A percentile compares a stretch with the other conserved stretches of the same genome.
Conservation (phyloP, 2,113 vertebrate genomes). For the Larimichthys crocea region DNA sequence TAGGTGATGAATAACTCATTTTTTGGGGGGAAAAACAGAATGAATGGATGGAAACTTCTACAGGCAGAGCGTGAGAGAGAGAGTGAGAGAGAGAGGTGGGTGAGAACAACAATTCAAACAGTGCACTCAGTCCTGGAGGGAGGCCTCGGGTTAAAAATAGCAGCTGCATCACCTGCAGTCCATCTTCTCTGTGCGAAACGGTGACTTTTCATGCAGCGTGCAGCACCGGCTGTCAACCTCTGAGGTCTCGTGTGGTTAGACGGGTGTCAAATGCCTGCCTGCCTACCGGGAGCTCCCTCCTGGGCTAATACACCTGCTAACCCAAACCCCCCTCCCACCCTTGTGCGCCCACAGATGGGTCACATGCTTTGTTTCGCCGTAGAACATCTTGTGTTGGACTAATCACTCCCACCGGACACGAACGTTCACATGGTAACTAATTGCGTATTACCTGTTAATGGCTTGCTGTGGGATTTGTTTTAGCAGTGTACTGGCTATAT, state of each 20-base stretch:
- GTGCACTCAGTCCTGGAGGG: slow-evolving; percentile 39
- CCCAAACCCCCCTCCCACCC: not conserved
- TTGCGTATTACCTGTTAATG: slow-evolving; percentile 66
- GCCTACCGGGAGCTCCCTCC: slow-evolving; percentile 48
- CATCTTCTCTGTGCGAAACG: slow-evolving; percentile 61
- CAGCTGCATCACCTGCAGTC: slow-evolving; percentile 68
- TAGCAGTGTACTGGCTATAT: slow-evolving; percentile 10
- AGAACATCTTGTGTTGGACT: slow-evolving; percentile 60
- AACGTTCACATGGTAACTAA: slow-evolving; percentile 63
- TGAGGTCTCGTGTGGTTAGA: slow-evolving; percentile 61
- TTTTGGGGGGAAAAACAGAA: not conserved
- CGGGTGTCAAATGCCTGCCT: slow-evolving; percentile 68
- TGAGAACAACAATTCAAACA: slow-evolving; percentile 23
- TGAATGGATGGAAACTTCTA: not conserved
- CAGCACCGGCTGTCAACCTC: slow-evolving; percentile 62
- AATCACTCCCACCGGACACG: slow-evolving; percentile 60
- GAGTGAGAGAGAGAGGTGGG: not conserved
- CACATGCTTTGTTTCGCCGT: slow-evolving; percentile 33
- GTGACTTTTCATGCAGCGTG: slow-evolving; percentile 63
- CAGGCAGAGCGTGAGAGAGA: not conserved
- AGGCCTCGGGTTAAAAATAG: slow-evolving; percentile 67
- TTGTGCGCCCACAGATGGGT: slow-evolving; percentile 53
- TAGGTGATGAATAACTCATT: slow-evolving; percentile 5
- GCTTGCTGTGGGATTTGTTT: slow-evolving; percentile 61
- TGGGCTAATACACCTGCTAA: slow-evolving; percentile 52